Evolutionary conservation across 1,140 invertebrate species (phyloP).

Genomic region (Lethrus apterus): DNA sequence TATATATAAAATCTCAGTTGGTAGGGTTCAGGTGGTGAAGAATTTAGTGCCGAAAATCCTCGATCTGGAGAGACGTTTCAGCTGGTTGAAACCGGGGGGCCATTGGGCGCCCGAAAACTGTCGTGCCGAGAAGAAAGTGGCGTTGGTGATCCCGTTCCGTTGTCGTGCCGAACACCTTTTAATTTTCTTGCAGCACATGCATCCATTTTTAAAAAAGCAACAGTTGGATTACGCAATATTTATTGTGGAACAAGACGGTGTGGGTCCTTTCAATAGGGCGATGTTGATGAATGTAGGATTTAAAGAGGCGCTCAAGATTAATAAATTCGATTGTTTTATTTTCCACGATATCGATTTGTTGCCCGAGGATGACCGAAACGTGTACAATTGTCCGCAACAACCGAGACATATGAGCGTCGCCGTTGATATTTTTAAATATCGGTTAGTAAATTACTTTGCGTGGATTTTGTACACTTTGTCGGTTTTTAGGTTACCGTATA

Average conservation of each 20-base stretch:
- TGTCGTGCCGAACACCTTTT: slow-evolving; percentile 77
- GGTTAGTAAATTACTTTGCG: slow-evolving; percentile 48
- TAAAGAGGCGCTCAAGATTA: slow-evolving; percentile 70
- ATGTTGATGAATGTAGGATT: slow-evolving; percentile 95
- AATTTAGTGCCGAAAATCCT: slow-evolving; percentile 41
- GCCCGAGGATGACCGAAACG: slow-evolving; percentile 85
- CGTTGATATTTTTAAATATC: slow-evolving; percentile 82
- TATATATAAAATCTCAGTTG: slow-evolving; percentile 35
- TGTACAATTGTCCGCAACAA: slow-evolving; percentile 84
- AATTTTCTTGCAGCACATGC: slow-evolving; percentile 79
- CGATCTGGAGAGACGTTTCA: slow-evolving; percentile 42
- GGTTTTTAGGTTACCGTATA: slow-evolving; percentile 71
- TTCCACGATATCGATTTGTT: slow-evolving; percentile 95
- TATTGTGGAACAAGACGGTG: slow-evolving; percentile 84
- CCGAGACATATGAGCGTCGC: slow-evolving; percentile 93
- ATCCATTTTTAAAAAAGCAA: slow-evolving; percentile 84
- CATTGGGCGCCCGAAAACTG: slow-evolving; percentile 70
- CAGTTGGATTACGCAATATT: slow-evolving; percentile 90
- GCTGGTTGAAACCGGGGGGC: slow-evolving; percentile 60
- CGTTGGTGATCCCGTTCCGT: slow-evolving; percentile 83
- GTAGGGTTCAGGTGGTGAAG: slow-evolving; percentile 41
- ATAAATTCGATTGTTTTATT: slow-evolving; percentile 82
- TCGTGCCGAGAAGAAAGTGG: slow-evolving; percentile 67
- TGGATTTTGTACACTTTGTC: not conserved
- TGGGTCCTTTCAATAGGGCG: slow-evolving; percentile 78